Percentiles rank a stretch among this genome's conserved stretches.
Evolutionary conservation across 2,888 invertebrate genomes (phyloP).

Genomic region (Eulithis prunata): DNA sequence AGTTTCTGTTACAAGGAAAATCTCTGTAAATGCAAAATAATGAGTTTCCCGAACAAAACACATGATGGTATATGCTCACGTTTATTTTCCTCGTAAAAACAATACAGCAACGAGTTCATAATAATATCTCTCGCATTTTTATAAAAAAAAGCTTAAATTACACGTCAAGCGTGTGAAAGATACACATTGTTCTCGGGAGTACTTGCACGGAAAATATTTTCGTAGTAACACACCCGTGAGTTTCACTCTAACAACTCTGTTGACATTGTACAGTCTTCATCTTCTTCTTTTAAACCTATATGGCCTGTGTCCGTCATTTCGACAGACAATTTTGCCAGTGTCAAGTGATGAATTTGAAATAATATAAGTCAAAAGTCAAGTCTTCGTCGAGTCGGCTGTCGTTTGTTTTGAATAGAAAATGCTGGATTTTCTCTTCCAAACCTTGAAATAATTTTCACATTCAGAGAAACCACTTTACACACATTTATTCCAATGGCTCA

Average conservation of each 20-base stretch:
- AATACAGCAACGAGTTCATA: slow-evolving; percentile 36
- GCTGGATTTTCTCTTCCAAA: no score
- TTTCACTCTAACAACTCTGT: not conserved
- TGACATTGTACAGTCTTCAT: no score
- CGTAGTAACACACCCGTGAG: not conserved
- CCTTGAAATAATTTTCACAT: no score
- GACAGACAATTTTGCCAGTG: no score
- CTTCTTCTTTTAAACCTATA: no score
- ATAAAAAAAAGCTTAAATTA: slow-evolving; percentile 61
- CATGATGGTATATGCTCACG: slow-evolving; percentile 8
- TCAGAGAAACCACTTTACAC: no score
- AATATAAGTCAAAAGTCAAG: no score
- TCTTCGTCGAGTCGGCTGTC: no score
- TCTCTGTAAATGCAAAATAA: slow-evolving; percentile 5
- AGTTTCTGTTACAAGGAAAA: not conserved
- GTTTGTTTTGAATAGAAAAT: no score
- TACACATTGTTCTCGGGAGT: slow-evolving; percentile 55
- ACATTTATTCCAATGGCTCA: no score
- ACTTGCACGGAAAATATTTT: not conserved
- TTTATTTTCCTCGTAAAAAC: slow-evolving; percentile 19
- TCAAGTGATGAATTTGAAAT: no score
- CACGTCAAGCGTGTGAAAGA: slow-evolving; percentile 58
- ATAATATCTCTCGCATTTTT: slow-evolving; percentile 42
- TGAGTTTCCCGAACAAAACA: slow-evolving; percentile 7
- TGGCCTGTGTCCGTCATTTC: no score